Conservation (phyloP, 2,888 invertebrate genomes). For the Dryadula phaetusa region DNA sequence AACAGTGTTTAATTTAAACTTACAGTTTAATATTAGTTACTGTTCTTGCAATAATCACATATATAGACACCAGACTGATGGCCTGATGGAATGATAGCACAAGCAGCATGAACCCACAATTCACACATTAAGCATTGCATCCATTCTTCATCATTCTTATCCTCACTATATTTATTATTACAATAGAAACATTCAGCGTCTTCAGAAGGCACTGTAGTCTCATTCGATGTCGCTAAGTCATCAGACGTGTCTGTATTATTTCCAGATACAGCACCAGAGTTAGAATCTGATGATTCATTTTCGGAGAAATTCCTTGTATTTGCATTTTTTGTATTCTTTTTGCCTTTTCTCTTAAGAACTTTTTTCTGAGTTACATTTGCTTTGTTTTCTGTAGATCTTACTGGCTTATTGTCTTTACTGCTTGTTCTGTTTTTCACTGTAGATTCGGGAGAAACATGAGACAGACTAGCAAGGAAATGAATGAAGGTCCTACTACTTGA, state of each 20-base stretch:
- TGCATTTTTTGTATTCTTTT: constrained; percentile 28
- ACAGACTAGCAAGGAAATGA: constrained; percentile 30
- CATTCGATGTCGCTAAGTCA: too few species aligned
- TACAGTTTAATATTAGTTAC: too few species aligned
- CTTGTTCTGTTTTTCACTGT: constrained; percentile 34
- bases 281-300: constrained; percentile 33
- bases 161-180: too few species aligned
- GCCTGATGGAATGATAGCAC: too few species aligned
- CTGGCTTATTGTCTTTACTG: constrained; percentile 37
- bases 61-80: too few species aligned
- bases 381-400: constrained; percentile 34
- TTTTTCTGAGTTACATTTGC: constrained; percentile 30
- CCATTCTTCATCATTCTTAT: too few species aligned
- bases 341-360: constrained; percentile 31
- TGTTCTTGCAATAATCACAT: too few species aligned
- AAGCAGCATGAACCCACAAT: too few species aligned
- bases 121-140: too few species aligned
- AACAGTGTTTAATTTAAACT: too few species aligned
- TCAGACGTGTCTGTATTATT: background rate
- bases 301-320: constrained; percentile 33
- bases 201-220: too few species aligned
- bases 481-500: constrained; percentile 15
- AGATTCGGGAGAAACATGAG: constrained; percentile 34
- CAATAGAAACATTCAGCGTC: too few species aligned
- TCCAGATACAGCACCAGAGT: constrained; percentile 20